These are phyloP conservation scores for Drosophila bocki DNA, from an alignment of 1,140 invertebrate genomes.

Conservation along the genomic window DNA sequence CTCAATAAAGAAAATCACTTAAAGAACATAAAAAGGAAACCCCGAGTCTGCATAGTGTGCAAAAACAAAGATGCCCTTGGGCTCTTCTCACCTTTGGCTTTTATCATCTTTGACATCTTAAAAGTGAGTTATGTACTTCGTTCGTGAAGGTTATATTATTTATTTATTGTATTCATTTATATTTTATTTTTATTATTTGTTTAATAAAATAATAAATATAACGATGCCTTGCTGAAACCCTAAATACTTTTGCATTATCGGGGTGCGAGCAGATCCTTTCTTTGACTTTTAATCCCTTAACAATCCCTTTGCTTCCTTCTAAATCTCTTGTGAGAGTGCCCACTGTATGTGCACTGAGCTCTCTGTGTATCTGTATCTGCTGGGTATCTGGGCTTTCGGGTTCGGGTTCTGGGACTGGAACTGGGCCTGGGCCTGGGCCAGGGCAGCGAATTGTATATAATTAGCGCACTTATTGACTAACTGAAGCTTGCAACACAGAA, in stretches of 20 bases:
- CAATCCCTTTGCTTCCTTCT: background rate
- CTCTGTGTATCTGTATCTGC: slow-evolving; percentile 39
- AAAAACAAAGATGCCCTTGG: no score
- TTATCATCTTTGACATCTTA: no score
- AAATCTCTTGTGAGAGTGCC: background rate
- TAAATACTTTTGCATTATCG: no score
- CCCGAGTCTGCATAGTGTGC: no score
- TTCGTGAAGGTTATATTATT: no score
- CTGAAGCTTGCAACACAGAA: slow-evolving; percentile 55
- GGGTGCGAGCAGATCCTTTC: no score
- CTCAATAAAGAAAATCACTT: background rate
- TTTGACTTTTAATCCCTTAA: background rate
- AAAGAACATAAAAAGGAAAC: background rate
- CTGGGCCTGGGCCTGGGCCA: slow-evolving; percentile 45
- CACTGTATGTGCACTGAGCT: slow-evolving; percentile 39
- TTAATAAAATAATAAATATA: no score
- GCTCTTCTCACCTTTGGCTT: no score
- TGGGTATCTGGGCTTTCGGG: slow-evolving; percentile 32
- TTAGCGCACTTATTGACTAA: slow-evolving; percentile 78
- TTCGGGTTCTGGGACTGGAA: slow-evolving; percentile 32
- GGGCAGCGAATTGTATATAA: slow-evolving; percentile 70
- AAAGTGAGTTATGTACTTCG: no score
- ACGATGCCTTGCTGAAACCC: no score
- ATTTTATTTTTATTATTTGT: no score
- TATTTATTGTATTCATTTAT: no score